A percentile compares a stretch with the other conserved stretches of the same genome.
These are phyloP conservation scores for Carlito syrichta DNA, from an alignment of 2,113 vertebrate species.

Conservation along the genomic window DNA sequence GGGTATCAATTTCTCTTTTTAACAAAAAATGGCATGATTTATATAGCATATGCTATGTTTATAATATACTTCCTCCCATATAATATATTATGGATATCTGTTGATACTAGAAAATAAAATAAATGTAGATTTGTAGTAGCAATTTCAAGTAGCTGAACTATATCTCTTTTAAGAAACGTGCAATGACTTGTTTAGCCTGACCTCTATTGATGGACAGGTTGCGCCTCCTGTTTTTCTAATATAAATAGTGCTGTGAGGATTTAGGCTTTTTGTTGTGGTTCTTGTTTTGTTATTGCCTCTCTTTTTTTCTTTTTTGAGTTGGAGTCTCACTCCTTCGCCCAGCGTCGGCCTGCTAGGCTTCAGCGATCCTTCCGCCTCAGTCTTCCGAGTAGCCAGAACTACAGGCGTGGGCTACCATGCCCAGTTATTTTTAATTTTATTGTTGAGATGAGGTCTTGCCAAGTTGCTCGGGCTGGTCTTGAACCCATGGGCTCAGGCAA, in stretches of 20 bases:
- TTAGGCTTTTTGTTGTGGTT: not conserved
- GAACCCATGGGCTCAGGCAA: too few relatives aligned
- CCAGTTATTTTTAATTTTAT: too few relatives aligned
- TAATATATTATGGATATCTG: not conserved
- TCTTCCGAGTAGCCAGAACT: too few relatives aligned
- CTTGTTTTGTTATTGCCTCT: not conserved
- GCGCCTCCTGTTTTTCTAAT: not conserved
- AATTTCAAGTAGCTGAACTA: not conserved
- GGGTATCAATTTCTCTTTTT: not conserved
- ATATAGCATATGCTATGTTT: not conserved
- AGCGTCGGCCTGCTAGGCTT: too few relatives aligned
- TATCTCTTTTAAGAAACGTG: conserved; percentile 9
- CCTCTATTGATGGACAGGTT: not conserved
- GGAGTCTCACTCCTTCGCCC: too few relatives aligned
- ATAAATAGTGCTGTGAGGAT: not conserved
- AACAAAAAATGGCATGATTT: not conserved
- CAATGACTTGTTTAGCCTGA: not conserved
- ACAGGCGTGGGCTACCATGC: too few relatives aligned
- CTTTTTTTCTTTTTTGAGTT: too few relatives aligned
- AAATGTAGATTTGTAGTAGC: conserved; percentile 20
- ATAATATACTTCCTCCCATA: not conserved
- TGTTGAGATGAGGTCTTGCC: too few relatives aligned
- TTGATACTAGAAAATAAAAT: not conserved
- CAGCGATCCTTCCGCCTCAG: too few relatives aligned
- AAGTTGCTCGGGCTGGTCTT: too few relatives aligned